Conservation (phyloP, 2,888 invertebrate species). For the Temnothorax ravouxi region DNA sequence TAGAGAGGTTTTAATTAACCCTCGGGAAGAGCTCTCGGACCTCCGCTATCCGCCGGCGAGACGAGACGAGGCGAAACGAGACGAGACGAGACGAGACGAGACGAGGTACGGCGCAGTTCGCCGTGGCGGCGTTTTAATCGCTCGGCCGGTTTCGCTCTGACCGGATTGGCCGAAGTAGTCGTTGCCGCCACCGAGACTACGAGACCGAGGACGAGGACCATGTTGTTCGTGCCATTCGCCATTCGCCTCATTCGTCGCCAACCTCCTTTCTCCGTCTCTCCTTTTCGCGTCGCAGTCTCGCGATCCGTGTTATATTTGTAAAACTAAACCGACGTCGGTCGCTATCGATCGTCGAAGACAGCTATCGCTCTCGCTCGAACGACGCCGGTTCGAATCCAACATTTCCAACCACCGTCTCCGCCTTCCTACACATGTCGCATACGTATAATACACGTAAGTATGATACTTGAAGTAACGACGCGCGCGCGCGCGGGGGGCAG, state of each 20-base stretch:
- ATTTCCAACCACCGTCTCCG: neutral
- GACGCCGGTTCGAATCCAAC: slow-evolving; percentile 12
- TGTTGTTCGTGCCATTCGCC: slow-evolving; percentile 41
- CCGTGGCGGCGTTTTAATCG: slow-evolving; percentile 80
- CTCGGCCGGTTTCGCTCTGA: slow-evolving; percentile 71
- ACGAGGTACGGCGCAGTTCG: slow-evolving; percentile 47
- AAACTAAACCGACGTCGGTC: slow-evolving; percentile 76
- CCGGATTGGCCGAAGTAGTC: slow-evolving; percentile 54
- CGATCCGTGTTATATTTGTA: slow-evolving; percentile 78
- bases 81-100: slow-evolving; percentile 29
- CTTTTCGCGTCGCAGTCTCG: slow-evolving; percentile 33
- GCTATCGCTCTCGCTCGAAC: slow-evolving; percentile 60
- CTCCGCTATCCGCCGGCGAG: slow-evolving; percentile 70
- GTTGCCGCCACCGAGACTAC: slow-evolving; percentile 43
- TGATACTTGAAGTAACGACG: slow-evolving; percentile 27
- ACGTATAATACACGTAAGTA: neutral
- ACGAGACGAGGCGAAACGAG: slow-evolving; percentile 60
- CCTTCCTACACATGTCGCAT: neutral
- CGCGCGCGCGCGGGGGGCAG: neutral
- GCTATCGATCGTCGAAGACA: slow-evolving; percentile 68
- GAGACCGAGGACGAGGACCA: slow-evolving; percentile 42
- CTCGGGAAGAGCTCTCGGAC: slow-evolving; percentile 82
- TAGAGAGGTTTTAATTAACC: slow-evolving; percentile 86
- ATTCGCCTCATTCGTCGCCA: slow-evolving; percentile 33
- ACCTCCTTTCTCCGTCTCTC: slow-evolving; percentile 19